These are phyloP conservation scores for Muscicapa adusta DNA, from an alignment of 2,113 vertebrate genomes.

Conservation along the genomic window DNA sequence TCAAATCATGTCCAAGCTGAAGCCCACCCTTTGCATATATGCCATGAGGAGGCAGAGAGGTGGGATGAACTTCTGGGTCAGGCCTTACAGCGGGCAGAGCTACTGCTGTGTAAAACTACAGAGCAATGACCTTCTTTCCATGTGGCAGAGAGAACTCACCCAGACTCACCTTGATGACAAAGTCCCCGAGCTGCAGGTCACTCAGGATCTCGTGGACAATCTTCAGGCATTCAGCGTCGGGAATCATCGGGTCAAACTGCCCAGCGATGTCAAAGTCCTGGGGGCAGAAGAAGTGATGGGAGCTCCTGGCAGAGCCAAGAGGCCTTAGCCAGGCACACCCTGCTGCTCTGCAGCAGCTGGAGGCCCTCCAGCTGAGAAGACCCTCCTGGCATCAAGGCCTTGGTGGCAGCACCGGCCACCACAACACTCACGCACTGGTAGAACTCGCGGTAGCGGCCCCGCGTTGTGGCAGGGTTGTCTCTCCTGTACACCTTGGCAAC, in stretches of 20 bases:
- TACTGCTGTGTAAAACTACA: neutral
- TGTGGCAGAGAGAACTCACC: rapidly evolving
- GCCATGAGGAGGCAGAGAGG: neutral
- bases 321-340: neutral
- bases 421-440: constrained; percentile 90
- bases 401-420: rapidly evolving
- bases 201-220: constrained; percentile 92
- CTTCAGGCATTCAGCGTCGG: constrained; percentile 94
- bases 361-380: rapidly evolving
- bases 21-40: neutral
- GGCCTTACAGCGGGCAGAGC: neutral
- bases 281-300: neutral
- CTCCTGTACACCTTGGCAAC: constrained; percentile 94
- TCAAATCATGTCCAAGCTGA: neutral
- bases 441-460: constrained; percentile 92
- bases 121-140: neutral
- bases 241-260: constrained; percentile 94
- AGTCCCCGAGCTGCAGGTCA: constrained; percentile 88
- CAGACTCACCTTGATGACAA: constrained; percentile 84
- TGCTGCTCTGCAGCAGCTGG: neutral
- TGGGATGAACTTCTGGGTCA: neutral
- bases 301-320: neutral
- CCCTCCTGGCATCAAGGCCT: rapidly evolving
- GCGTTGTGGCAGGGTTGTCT: constrained; percentile 90
- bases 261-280: constrained; percentile 96